These are phyloP conservation scores for Sebastes hubbsi DNA, from an alignment of 2,797 vertebrate genomes.

Conservation along the genomic window DNA sequence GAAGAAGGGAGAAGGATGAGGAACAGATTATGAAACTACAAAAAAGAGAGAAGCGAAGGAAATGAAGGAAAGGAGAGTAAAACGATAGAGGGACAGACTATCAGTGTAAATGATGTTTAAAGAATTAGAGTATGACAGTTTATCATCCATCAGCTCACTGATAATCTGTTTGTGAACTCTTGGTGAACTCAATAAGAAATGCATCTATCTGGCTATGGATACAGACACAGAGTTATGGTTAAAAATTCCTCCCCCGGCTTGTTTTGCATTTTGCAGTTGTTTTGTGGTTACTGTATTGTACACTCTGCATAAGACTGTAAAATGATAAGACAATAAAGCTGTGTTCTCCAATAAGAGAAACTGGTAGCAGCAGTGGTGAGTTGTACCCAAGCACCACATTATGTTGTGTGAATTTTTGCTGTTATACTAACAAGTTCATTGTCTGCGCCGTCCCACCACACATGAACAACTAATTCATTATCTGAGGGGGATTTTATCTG, in stretches of 20 bases:
- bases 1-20: background rate
- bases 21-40: background rate
- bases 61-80: background rate
- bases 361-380: constrained; percentile 39
- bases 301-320: background rate
- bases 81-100: background rate
- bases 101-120: background rate
- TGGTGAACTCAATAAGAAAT: background rate
- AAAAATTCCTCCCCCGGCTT: background rate
- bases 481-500: constrained; percentile 16
- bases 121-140: background rate
- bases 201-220: background rate
- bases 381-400: constrained; percentile 61
- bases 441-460: constrained; percentile 11
- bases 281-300: background rate
- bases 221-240: background rate
- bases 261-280: background rate
- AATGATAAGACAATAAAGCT: constrained; percentile 9
- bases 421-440: constrained; percentile 49
- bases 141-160: background rate
- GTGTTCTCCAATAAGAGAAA: constrained; percentile 9
- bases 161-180: constrained; percentile 4
- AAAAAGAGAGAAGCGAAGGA: background rate
- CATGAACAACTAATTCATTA: constrained; percentile 40
- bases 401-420: constrained; percentile 72